Base-by-base conservation (phyloP, 1,140 invertebrate species). In the Aphelenchoides avenae region DNA sequence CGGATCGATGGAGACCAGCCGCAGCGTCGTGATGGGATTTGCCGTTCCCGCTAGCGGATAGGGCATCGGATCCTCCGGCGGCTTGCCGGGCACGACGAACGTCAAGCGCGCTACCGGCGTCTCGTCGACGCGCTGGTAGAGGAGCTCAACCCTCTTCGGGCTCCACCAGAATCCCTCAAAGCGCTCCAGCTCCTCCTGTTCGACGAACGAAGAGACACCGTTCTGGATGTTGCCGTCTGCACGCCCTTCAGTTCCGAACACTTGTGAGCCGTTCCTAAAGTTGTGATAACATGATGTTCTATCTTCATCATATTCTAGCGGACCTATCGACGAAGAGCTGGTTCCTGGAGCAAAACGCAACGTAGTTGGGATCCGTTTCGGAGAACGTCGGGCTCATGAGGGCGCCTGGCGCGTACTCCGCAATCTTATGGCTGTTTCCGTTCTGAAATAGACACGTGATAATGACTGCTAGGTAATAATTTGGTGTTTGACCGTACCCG, bases 141-240 rank as follows among this genome's bases (percentile, higher is more conserved):
- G 15, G 9, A 68, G 26, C 34, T 68, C 68, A 0, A 50, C 5
- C 1, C 37, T 24, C n/a, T 31, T 52, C 5, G 65, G 65, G 43
- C 40, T 66, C 65, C 65, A 68, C 65, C 65, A 68, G 56, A 66
- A 68, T 29, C 60, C 65, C 39, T 68, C 52, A 40, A 57, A 64
- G 18, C 65, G 43, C 34, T 68, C 68, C 26, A 71, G 49, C 42
- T 68, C 68, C 52, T 71, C 65, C 44, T 68, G 65, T 13, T 41
- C 46, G 22, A 71, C 49, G 36, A 71, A 68, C 4, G 63, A 43
- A 2, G 66, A 48, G 6, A 71, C 34, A 5, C 65, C 65, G 20
- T 60, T 67, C 13, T 66, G 66, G 1, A 66, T 51, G n/a, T n/a
- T n/a, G n/a, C n/a, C n/a, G 18, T 40, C 22, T 18, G 57, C 39